phyloP scores from a whole-genome alignment of 2,797 vertebrate species.

The Sebastolobus alascanus region DNA sequence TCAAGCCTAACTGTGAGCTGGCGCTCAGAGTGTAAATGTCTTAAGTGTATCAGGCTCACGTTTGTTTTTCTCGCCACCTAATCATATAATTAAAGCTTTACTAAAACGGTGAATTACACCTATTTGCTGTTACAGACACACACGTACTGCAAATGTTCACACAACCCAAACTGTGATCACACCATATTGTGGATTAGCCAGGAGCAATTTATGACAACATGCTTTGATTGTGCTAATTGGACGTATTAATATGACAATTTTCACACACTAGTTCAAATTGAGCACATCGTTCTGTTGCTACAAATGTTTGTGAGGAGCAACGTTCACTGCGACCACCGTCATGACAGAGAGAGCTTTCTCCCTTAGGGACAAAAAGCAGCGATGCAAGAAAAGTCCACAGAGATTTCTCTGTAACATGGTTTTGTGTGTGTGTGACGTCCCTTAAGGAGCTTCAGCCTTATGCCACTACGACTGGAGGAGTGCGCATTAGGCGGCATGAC shows the following conservation, averaged over 20 bases:
- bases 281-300: background rate
- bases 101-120: constrained; percentile 7
- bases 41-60: background rate
- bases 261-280: constrained; percentile 4
- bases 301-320: constrained; percentile 1
- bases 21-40: background rate
- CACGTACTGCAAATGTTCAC: background rate
- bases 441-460: constrained; percentile 33
- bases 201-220: constrained; percentile 33
- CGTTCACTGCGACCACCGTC: constrained; percentile 7
- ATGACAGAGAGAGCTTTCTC: constrained; percentile 27
- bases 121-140: background rate
- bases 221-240: constrained; percentile 37
- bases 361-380: constrained; percentile 39
- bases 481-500: constrained; percentile 9
- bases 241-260: constrained; percentile 4
- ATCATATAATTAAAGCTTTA: constrained; percentile 26
- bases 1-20: background rate
- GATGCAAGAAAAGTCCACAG: constrained; percentile 46
- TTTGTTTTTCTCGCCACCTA: background rate
- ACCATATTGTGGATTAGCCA: background rate
- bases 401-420: constrained; percentile 45
- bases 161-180: constrained; percentile 31
- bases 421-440: constrained; percentile 12
- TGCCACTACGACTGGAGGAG: constrained; percentile 24